Evolutionary conservation across 2,888 invertebrate species (phyloP).

Genomic region (Polydrusus pterygomalis): DNA sequence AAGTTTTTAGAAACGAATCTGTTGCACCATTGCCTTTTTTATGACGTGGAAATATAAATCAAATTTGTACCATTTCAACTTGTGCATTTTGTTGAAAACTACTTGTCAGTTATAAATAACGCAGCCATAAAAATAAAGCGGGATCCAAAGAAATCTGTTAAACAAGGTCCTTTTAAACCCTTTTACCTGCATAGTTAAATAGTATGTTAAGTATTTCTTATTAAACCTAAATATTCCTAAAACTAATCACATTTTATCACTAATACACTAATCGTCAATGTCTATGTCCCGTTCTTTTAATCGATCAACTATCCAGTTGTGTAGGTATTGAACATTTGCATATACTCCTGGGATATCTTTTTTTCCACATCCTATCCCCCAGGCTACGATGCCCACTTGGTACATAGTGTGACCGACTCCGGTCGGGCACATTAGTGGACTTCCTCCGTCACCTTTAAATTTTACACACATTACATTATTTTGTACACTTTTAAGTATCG

Average conservation of each 20-base stretch:
- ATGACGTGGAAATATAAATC: no score
- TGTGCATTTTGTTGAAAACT: no score
- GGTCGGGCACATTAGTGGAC: slow-evolving; percentile 67
- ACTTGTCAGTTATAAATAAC: no score
- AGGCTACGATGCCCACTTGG: slow-evolving; percentile 88
- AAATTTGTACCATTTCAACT: no score
- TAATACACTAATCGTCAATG: neutral
- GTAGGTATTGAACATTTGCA: slow-evolving; percentile 79
- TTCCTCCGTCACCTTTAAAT: slow-evolving; percentile 60
- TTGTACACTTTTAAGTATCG: neutral
- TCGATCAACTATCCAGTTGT: slow-evolving; percentile 80
- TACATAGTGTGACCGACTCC: slow-evolving; percentile 76
- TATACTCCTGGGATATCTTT: slow-evolving; percentile 86
- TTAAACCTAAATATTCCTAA: neutral
- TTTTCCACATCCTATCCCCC: slow-evolving; percentile 92
- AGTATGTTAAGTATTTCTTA: neutral
- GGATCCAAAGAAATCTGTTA: no score
- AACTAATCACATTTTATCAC: neutral
- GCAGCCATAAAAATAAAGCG: no score
- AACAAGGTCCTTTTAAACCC: neutral
- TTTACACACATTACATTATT: neutral
- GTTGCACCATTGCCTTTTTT: no score
- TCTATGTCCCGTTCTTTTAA: neutral
- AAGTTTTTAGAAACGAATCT: no score
- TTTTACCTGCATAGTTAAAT: neutral